These are phyloP conservation scores for Misgurnus mizolepis DNA, from an alignment of 2,113 vertebrate species.

Conservation along the genomic window DNA sequence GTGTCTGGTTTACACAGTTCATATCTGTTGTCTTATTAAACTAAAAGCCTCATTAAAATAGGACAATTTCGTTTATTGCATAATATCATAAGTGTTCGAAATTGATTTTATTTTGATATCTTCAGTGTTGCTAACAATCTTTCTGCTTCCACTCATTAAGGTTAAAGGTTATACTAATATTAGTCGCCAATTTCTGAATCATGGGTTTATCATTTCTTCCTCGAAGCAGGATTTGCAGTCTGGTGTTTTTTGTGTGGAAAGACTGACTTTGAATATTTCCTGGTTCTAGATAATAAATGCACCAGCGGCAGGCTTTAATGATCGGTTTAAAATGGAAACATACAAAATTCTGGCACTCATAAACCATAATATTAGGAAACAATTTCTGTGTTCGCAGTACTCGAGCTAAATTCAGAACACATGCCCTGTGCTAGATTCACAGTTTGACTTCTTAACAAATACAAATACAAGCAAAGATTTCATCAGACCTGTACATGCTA, in stretches of 20 bases:
- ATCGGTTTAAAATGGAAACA: slow-evolving; percentile 74
- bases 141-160: not conserved
- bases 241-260: slow-evolving; percentile 64
- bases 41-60: not conserved
- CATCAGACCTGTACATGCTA: no score
- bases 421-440: slow-evolving; percentile 54
- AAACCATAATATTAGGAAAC: slow-evolving; percentile 73
- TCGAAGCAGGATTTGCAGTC: slow-evolving; percentile 45
- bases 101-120: not conserved
- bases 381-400: slow-evolving; percentile 63
- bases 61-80: not conserved
- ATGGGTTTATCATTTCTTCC: not conserved
- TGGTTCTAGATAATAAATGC: slow-evolving; percentile 64
- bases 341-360: slow-evolving; percentile 63
- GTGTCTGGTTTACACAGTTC: not conserved
- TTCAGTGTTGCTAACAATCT: not conserved
- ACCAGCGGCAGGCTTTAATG: slow-evolving; percentile 63
- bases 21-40: not conserved
- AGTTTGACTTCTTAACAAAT: slow-evolving; percentile 18
- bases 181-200: slow-evolving; percentile 4
- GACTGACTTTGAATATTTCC: slow-evolving; percentile 62
- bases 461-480: not conserved
- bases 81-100: not conserved
- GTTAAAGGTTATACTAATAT: not conserved
- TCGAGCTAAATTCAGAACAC: slow-evolving; percentile 66